These are phyloP conservation scores for Chionodraco myersi DNA, from an alignment of 2,113 vertebrate species.

Conservation along the genomic window DNA sequence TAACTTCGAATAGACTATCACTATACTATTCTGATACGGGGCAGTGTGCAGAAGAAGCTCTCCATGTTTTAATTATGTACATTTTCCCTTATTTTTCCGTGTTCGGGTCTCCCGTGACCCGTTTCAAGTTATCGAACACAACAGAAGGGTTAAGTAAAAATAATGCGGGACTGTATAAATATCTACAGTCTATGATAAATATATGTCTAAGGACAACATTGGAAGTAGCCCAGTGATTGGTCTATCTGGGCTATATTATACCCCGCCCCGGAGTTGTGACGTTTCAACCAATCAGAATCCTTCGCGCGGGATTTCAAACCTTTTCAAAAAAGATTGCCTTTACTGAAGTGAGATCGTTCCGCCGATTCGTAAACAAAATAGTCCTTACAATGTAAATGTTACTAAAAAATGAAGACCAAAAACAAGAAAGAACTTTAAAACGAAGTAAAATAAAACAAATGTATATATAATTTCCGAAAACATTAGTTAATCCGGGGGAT, in stretches of 20 bases:
- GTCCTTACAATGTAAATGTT: conserved; percentile 11
- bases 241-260: neutral
- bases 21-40: too few species aligned
- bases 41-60: too few species aligned
- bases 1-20: too few species aligned
- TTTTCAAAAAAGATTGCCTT: conserved; percentile 60
- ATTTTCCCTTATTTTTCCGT: too few species aligned
- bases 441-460: accelerated
- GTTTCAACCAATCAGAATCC: conserved; percentile 76
- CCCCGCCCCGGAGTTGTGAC: conserved; percentile 9
- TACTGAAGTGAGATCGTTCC: conserved; percentile 42
- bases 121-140: too few species aligned
- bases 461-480: neutral
- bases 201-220: neutral
- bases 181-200: too few species aligned
- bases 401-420: neutral
- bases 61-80: too few species aligned
- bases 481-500: accelerated
- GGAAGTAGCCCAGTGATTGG: neutral
- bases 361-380: conserved; percentile 78
- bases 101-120: too few species aligned
- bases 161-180: too few species aligned
- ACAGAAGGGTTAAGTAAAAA: too few species aligned
- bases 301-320: conserved; percentile 87
- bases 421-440: neutral